Conservation (phyloP, 1,140 invertebrate genomes). For the Neoseiulus cucumeris region DNA sequence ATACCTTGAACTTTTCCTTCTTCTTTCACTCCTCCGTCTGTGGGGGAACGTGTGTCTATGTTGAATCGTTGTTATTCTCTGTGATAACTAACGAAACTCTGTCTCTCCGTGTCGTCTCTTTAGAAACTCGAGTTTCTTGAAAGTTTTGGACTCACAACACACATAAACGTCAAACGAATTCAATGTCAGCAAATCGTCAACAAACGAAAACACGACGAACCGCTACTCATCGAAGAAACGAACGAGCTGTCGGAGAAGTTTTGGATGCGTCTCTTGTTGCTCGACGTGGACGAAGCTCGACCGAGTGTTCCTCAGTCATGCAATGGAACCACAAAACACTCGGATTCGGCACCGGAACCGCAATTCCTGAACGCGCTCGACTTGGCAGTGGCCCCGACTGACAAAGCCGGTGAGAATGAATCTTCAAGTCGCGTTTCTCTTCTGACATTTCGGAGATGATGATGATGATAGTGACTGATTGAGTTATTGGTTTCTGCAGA, state of each 20-base stretch:
- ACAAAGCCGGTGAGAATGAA: too few species aligned
- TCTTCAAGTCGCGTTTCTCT: too few species aligned
- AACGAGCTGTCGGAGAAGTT: neutral
- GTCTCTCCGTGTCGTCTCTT: too few species aligned
- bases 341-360: neutral
- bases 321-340: neutral
- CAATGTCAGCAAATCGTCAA: neutral
- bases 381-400: neutral
- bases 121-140: slow-evolving; percentile 4
- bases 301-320: too few species aligned
- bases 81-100: too few species aligned
- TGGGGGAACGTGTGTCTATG: neutral
- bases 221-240: neutral
- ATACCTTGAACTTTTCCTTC: too few species aligned
- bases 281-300: neutral
- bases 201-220: neutral
- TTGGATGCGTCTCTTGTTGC: neutral
- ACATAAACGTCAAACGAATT: neutral
- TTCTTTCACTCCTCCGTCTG: too few species aligned
- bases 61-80: neutral
- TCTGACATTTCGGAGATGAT: too few species aligned
- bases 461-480: too few species aligned
- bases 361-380: neutral
- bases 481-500: neutral
- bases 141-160: neutral